Conservation (phyloP, 92 coral and sea anemone genomes). For the Zoanthus gigantus region DNA sequence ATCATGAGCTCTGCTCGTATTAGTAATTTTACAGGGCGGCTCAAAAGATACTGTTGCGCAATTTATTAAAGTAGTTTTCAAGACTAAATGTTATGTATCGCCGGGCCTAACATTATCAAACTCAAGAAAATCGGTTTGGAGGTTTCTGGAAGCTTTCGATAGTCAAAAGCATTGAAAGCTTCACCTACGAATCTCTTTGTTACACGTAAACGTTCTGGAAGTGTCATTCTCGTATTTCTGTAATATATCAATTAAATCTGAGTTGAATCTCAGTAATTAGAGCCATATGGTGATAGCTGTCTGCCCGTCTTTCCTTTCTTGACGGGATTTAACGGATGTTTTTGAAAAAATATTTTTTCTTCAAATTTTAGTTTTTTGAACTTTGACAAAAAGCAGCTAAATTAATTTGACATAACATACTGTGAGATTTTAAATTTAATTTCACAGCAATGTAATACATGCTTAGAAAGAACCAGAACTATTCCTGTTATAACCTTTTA, state of each 20-base stretch:
- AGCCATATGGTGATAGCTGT: background rate
- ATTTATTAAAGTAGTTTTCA: background rate
- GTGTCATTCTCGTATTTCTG: background rate
- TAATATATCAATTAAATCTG: background rate
- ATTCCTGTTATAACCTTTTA: no score
- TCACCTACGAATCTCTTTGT: background rate
- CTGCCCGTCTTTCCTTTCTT: background rate
- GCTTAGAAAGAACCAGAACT: no score
- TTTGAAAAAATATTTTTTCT: background rate
- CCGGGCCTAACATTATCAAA: no score
- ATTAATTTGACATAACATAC: background rate
- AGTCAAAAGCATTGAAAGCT: background rate
- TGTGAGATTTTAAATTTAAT: no score
- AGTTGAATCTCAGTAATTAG: background rate
- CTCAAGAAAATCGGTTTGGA: background rate
- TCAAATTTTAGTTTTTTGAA: background rate
- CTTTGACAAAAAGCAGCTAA: background rate
- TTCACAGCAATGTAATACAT: no score
- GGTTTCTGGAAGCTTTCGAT: background rate
- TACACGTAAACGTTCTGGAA: slow-evolving; percentile 35
- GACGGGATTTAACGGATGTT: background rate
- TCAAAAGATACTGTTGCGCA: background rate
- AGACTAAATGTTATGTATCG: background rate
- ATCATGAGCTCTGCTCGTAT: no score
- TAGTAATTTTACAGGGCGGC: no score